Evolutionary conservation across 2,797 vertebrate genomes (phyloP), one percentile per base, ranked within the genome.

Genomic region (Pseudotriccus pelzelni): DNA sequence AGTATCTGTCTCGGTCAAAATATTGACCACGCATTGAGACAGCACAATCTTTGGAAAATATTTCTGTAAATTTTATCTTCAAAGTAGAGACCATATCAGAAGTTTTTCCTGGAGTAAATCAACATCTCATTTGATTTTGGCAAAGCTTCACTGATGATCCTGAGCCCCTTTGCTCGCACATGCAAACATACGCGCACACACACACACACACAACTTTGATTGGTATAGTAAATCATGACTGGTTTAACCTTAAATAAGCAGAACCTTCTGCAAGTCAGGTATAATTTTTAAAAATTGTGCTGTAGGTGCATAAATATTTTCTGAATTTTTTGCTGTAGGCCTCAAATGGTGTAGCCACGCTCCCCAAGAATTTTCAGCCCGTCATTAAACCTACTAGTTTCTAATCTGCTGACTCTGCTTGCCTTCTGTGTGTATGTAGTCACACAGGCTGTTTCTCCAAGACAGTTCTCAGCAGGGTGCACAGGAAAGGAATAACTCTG

Each of bases 161-260:
- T 37, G n/a, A 64, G 7, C 16, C 30, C 17, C 13, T 74, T 72
- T 16, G 32, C 23, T 34, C 12, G 8, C 34, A 7, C 7, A 39
- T 2, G 9, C 23, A 49, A 22, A 20, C 4, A n/a, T n/a, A n/a
- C n/a, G n/a, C n/a, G n/a, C n/a, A n/a, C n/a, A n/a, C n/a, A n/a
- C n/a, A 19, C 7, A 8, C 4, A 16, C 3, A 2, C 5, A 9
- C 6, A 1, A 1, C 5, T 43, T 63, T 10, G 2, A 12, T 32
- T 55, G 47, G 7, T 20, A n/a, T 4, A 4, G 5, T 36, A 6
- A 27, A 24, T 46, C 43, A 58, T 9, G 34, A 12, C 14, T 47
- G 7, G 3, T 67, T 63, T 70, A 80, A 62, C 20, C 6, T 16
- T 69, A 24, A 62, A 2, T 20, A 37, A 75, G 37, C 11, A 80